Conservation (phyloP, 1,140 invertebrate genomes). For the Euwallacea fornicatus region DNA sequence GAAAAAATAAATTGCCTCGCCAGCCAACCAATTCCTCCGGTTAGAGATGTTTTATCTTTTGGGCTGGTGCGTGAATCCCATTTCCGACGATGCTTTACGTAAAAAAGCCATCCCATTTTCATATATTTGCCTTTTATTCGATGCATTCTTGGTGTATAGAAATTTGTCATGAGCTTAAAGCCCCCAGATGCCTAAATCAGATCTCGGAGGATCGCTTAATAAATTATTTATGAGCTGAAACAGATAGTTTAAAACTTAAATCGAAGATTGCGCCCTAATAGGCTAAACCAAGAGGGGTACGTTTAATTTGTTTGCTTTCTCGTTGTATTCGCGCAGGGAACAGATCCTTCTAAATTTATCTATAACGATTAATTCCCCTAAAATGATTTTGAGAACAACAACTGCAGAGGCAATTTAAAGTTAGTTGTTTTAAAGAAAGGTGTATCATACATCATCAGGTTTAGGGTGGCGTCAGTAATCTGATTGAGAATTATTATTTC, state of each 20-base stretch:
- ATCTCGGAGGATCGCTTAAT: conserved; percentile 23
- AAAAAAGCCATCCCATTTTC: conserved; percentile 51
- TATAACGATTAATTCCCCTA: not conserved
- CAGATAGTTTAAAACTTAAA: conserved; percentile 22
- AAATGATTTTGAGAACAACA: no score
- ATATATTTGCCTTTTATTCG: conserved; percentile 51
- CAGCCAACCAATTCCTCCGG: conserved; percentile 49
- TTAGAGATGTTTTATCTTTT: conserved; percentile 50
- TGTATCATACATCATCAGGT: no score
- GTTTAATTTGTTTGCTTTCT: conserved; percentile 3
- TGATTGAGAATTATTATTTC: no score
- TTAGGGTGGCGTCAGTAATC: no score
- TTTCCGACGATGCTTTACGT: conserved; percentile 47
- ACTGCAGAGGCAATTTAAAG: no score
- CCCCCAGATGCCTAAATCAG: conserved; percentile 27
- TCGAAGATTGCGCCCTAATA: conserved; percentile 12
- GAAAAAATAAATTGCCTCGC: conserved; percentile 51
- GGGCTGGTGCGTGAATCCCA: conserved; percentile 49
- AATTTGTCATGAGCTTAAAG: conserved; percentile 45
- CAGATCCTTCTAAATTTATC: not conserved
- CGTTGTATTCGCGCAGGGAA: no score
- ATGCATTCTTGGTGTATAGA: conserved; percentile 46
- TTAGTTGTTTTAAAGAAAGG: no score
- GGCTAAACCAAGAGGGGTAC: conserved; percentile 1
- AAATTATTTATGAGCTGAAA: conserved; percentile 30